Percentiles rank a stretch among this genome's conserved stretches.
These are phyloP conservation scores for Melanostoma mellinum DNA, from an alignment of 2,888 invertebrate species.

Conservation along the genomic window DNA sequence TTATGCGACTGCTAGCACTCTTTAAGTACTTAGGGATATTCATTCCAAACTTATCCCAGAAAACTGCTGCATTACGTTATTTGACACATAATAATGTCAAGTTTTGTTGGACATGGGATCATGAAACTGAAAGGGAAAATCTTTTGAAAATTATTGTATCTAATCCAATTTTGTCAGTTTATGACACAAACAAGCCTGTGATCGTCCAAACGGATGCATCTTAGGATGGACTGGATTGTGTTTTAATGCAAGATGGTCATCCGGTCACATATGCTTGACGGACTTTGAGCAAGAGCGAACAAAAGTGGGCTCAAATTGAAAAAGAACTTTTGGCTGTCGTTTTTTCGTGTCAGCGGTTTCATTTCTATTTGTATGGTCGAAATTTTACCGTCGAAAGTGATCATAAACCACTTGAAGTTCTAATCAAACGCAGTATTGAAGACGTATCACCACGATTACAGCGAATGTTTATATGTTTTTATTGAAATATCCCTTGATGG, in stretches of 20 bases:
- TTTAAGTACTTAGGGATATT: slow-evolving; percentile 71
- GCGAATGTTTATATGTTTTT: slow-evolving; percentile 61
- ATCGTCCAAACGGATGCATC: slow-evolving; percentile 76
- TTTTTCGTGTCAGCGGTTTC: slow-evolving; percentile 71
- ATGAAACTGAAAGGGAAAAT: slow-evolving; percentile 44
- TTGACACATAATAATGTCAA: slow-evolving; percentile 46
- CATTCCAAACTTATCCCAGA: slow-evolving; percentile 67
- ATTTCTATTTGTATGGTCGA: no score
- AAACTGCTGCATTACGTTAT: slow-evolving; percentile 37
- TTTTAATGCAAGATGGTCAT: slow-evolving; percentile 76
- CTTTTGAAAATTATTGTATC: slow-evolving; percentile 37
- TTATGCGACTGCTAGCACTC: slow-evolving; percentile 54
- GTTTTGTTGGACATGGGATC: slow-evolving; percentile 49
- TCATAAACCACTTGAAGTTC: slow-evolving; percentile 76
- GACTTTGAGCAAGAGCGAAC: slow-evolving; percentile 75
- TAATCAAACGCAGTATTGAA: slow-evolving; percentile 75
- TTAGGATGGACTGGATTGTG: slow-evolving; percentile 75
- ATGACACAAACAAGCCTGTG: slow-evolving; percentile 72
- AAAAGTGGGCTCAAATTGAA: slow-evolving; percentile 79
- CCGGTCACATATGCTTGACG: slow-evolving; percentile 77
- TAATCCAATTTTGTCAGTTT: slow-evolving; percentile 43
- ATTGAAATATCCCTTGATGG: slow-evolving; percentile 24
- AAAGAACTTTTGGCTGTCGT: slow-evolving; percentile 78
- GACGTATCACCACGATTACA: slow-evolving; percentile 75
- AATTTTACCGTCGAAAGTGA: slow-evolving; percentile 24